Evolutionary conservation across 2,797 vertebrate genomes (phyloP).

Genomic region (Adelosebastes latens): DNA sequence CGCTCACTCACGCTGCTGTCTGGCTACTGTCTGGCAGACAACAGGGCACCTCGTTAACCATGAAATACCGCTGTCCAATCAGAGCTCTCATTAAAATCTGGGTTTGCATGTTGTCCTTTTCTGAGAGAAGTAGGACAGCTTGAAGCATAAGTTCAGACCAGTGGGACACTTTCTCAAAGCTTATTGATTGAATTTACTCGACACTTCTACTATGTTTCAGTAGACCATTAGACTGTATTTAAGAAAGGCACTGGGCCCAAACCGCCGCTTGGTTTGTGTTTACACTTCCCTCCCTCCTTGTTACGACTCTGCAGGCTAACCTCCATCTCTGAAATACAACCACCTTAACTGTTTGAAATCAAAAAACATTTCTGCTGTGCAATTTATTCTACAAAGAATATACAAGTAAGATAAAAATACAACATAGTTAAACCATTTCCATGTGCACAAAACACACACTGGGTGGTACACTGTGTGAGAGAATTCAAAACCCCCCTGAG

Average conservation of each 20-base stretch:
- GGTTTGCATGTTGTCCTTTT: constrained; percentile 53
- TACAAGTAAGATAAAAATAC: neutral
- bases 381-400: constrained; percentile 7
- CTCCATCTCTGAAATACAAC: neutral
- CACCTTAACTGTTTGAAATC: neutral
- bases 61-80: constrained; percentile 61
- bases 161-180: constrained; percentile 37
- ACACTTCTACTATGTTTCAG: neutral
- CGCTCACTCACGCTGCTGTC: constrained; percentile 9
- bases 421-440: constrained; percentile 16
- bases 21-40: constrained; percentile 49
- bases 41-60: constrained; percentile 53
- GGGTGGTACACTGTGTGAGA: constrained; percentile 30
- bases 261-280: constrained; percentile 1
- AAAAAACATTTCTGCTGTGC: neutral
- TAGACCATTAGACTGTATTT: neutral
- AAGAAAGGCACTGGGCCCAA: neutral
- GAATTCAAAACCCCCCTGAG: constrained; percentile 29
- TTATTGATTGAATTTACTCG: constrained; percentile 27
- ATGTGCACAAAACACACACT: constrained; percentile 28
- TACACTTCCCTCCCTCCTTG: neutral
- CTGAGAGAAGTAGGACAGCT: constrained; percentile 49
- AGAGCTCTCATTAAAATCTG: constrained; percentile 65
- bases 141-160: constrained; percentile 39
- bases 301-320: constrained; percentile 10